Conservation (phyloP, 2,113 vertebrate genomes). For the Chaetodon auriga region DNA sequence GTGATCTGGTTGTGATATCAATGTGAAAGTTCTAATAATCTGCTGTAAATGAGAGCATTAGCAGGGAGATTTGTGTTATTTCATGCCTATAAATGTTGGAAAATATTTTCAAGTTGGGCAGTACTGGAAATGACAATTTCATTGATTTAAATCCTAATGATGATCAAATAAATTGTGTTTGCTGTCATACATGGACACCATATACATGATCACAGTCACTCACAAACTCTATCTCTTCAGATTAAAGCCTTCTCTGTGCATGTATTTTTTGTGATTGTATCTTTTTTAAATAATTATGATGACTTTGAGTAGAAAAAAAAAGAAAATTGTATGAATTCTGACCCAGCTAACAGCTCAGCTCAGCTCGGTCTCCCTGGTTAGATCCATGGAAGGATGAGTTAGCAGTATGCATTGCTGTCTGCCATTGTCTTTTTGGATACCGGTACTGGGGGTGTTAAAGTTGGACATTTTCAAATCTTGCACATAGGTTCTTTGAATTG, state of each 20-base stretch:
- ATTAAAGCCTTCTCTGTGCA: neutral
- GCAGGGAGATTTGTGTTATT: constrained; percentile 59
- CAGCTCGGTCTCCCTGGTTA: too few relatives aligned
- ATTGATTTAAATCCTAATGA: constrained; percentile 65
- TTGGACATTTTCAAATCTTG: neutral
- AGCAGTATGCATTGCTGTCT: neutral
- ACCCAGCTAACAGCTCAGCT: neutral
- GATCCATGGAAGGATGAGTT: neutral
- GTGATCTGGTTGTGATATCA: constrained; percentile 38
- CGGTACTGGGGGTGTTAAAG: neutral
- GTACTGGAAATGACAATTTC: constrained; percentile 69
- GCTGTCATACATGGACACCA: neutral
- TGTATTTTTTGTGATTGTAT: neutral
- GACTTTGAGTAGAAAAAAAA: neutral
- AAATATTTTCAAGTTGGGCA: constrained; percentile 62
- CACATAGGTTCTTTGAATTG: neutral
- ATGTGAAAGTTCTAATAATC: constrained; percentile 62
- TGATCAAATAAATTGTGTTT: constrained; percentile 34
- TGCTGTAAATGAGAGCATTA: constrained; percentile 63
- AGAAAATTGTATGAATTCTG: neutral
- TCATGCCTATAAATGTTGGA: constrained; percentile 50
- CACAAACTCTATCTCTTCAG: neutral
- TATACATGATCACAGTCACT: neutral
- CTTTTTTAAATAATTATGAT: neutral
- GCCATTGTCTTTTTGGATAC: neutral